Percentiles rank a stretch among this genome's conserved stretches.
phyloP scores from a whole-genome alignment of 2,888 invertebrate genomes.

The Schizaphis graminum region DNA sequence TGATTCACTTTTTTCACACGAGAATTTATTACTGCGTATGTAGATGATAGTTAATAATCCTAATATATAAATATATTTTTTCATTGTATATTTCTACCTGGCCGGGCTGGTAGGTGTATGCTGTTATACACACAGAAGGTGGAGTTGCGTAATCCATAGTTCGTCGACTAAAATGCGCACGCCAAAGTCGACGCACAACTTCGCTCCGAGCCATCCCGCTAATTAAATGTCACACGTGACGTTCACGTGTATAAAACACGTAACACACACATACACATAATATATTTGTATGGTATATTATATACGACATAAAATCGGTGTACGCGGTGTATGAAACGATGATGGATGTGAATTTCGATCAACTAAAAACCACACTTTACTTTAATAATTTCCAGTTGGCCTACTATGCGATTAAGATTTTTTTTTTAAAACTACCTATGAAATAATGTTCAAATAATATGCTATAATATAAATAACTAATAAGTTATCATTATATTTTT shows the following conservation, averaged over 20 bases:
- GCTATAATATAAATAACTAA: not conserved
- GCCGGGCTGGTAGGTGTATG: not conserved
- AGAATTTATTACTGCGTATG: not conserved
- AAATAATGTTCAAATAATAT: too few relatives aligned
- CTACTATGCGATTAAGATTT: not conserved
- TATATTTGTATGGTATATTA: not conserved
- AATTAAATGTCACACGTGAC: constrained; percentile 21
- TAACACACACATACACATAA: not conserved
- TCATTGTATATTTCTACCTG: not conserved
- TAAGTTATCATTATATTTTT: not conserved
- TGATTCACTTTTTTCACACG: not conserved
- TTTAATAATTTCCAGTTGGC: not conserved
- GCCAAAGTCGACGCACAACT: not conserved
- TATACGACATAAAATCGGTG: not conserved
- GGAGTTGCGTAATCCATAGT: not conserved
- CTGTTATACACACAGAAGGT: not conserved
- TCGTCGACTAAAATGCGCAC: not conserved
- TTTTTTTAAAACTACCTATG: not conserved
- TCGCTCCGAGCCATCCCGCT: not conserved
- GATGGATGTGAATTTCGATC: constrained; percentile 1
- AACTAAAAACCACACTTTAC: not conserved
- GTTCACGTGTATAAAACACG: not conserved
- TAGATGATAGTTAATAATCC: not conserved
- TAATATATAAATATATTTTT: not conserved
- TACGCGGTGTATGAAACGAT: not conserved